These are phyloP conservation scores for Lemur catta DNA, from an alignment of 2,797 vertebrate genomes.

Conservation along the genomic window DNA sequence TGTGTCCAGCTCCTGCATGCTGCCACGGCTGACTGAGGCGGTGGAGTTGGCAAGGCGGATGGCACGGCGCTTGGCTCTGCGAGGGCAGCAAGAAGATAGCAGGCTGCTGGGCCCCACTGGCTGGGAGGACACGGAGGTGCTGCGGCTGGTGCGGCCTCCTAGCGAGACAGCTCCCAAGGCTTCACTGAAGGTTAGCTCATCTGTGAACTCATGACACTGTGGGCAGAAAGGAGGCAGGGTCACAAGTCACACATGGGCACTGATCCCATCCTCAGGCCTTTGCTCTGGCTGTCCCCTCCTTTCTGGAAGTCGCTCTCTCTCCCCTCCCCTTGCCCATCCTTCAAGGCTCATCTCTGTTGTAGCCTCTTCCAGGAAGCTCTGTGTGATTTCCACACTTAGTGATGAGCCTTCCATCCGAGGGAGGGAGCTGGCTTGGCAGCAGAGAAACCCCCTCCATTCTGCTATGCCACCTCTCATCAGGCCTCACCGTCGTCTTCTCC, in stretches of 20 bases:
- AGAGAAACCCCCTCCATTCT: neutral
- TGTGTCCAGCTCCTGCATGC: conserved; percentile 92
- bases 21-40: conserved; percentile 91
- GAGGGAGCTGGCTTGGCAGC: neutral
- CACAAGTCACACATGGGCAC: neutral
- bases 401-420: neutral
- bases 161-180: conserved; percentile 90
- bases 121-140: conserved; percentile 93
- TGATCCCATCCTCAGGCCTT: neutral
- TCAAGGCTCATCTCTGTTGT: conserved; percentile 25
- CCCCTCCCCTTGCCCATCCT: conserved; percentile 5
- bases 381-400: neutral
- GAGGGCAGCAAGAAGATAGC: conserved; percentile 90
- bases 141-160: conserved; percentile 91
- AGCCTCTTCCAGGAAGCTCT: conserved; percentile 43
- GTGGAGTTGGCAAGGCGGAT: conserved; percentile 93
- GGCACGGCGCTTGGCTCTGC: conserved; percentile 87
- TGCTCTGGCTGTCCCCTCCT: neutral
- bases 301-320: neutral
- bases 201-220: conserved; percentile 88
- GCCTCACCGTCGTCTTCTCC: conserved; percentile 90
- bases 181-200: conserved; percentile 88
- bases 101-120: conserved; percentile 80
- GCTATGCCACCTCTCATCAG: neutral
- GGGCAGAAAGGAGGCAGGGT: conserved; percentile 32